Evolutionary conservation across 2,797 vertebrate species (phyloP).

Genomic region (Notolabrus celidotus): DNA sequence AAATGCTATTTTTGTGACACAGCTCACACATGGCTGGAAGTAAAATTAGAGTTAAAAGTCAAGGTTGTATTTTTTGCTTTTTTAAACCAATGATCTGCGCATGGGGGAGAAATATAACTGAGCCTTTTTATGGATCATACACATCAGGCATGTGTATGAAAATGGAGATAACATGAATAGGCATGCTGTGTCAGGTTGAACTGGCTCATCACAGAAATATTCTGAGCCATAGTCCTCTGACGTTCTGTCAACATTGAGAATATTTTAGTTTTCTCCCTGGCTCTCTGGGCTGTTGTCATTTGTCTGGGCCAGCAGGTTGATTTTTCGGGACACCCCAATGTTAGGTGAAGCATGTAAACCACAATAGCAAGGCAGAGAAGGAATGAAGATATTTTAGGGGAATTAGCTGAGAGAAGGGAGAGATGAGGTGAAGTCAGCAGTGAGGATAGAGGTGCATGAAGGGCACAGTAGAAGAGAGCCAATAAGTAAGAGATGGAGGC

Average conservation of each 20-base stretch:
- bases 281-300: slow-evolving; percentile 52
- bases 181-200: no score
- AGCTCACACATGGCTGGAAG: no score
- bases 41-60: no score
- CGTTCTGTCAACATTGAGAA: slow-evolving; percentile 34
- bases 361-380: slow-evolving; percentile 1
- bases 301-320: slow-evolving; percentile 31
- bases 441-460: slow-evolving; percentile 22
- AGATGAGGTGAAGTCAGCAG: slow-evolving; percentile 20
- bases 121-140: no score
- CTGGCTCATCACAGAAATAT: no score
- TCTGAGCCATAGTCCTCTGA: not conserved
- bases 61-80: no score
- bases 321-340: slow-evolving; percentile 31
- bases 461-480: slow-evolving; percentile 10
- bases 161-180: no score
- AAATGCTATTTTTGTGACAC: no score
- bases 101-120: no score
- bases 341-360: slow-evolving; percentile 15
- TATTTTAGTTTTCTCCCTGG: not conserved
- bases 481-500: slow-evolving; percentile 24
- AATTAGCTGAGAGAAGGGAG: slow-evolving; percentile 15
- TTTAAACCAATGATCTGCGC: no score
- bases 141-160: no score
- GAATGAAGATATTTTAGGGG: slow-evolving; percentile 22